Percentiles rank a stretch among this genome's conserved stretches.
These are phyloP conservation scores for Parambassis ranga DNA, from an alignment of 2,797 vertebrate genomes.

Conservation along the genomic window DNA sequence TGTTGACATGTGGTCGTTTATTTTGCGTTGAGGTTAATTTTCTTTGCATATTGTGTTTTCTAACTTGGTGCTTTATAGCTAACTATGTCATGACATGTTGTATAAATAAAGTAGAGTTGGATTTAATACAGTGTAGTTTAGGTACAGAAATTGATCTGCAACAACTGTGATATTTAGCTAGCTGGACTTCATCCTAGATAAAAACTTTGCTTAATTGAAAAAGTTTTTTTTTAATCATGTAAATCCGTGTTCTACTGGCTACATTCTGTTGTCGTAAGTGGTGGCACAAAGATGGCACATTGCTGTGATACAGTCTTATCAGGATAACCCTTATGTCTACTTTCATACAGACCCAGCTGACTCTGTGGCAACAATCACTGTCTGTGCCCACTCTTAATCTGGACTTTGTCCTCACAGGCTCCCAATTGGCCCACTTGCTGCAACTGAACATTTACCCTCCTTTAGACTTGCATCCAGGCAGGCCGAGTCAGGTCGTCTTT, in stretches of 20 bases:
- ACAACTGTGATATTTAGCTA: too few species aligned
- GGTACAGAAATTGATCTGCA: too few species aligned
- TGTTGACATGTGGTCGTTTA: not conserved
- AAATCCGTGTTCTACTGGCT: too few species aligned
- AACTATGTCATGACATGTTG: too few species aligned
- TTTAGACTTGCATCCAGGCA: slow-evolving; percentile 54
- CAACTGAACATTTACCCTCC: slow-evolving; percentile 47
- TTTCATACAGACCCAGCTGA: slow-evolving; percentile 26
- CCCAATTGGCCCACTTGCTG: slow-evolving; percentile 20
- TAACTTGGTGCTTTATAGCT: not conserved
- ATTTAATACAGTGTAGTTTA: too few species aligned
- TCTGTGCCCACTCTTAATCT: slow-evolving; percentile 25
- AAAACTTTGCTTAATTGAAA: too few species aligned
- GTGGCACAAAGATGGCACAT: too few species aligned
- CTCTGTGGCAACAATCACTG: slow-evolving; percentile 37
- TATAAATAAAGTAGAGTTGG: too few species aligned
- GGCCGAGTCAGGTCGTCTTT: slow-evolving; percentile 26
- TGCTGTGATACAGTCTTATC: slow-evolving; percentile 19
- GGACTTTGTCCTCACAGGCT: slow-evolving; percentile 67
- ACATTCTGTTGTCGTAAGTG: too few species aligned
- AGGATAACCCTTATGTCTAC: slow-evolving; percentile 33
- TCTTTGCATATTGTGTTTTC: not conserved
- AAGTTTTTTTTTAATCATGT: too few species aligned
- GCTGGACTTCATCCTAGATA: too few species aligned
- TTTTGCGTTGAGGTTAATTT: not conserved